Conservation (phyloP, 1,140 invertebrate species). For the Aphaenogaster floridana region DNA sequence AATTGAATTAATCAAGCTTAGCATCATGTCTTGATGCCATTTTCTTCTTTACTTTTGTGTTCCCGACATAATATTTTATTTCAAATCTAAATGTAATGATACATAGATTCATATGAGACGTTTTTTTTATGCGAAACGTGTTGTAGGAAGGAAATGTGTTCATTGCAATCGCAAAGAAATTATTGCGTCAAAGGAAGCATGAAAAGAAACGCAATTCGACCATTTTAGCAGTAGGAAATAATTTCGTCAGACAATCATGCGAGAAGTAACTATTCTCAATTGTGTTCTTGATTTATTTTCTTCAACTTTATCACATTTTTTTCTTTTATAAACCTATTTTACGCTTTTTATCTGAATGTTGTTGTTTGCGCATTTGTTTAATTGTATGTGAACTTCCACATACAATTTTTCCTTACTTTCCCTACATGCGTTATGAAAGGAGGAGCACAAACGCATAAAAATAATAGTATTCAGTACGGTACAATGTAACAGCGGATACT, state of each 20-base stretch:
- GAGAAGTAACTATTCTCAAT: not conserved
- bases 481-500: slow-evolving; percentile 59
- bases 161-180: slow-evolving; percentile 22
- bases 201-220: slow-evolving; percentile 31
- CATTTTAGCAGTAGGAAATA: not conserved
- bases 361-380: not conserved
- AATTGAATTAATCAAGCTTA: not conserved
- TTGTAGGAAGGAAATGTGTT: not conserved
- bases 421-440: slow-evolving; percentile 3
- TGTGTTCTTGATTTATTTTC: not conserved
- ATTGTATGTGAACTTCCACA: not conserved
- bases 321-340: not conserved
- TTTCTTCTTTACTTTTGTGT: not conserved
- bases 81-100: not conserved
- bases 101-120: not conserved
- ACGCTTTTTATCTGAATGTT: slow-evolving; percentile 4
- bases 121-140: not conserved
- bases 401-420: slow-evolving; percentile 45
- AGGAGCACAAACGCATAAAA: slow-evolving; percentile 33
- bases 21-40: not conserved
- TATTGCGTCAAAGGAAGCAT: slow-evolving; percentile 34
- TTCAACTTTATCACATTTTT: not conserved
- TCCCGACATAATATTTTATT: not conserved
- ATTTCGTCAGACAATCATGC: slow-evolving; percentile 21
- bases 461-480: slow-evolving; percentile 58